phyloP scores from a whole-genome alignment of 2,888 invertebrate genomes.

The Tiliacea aurago region DNA sequence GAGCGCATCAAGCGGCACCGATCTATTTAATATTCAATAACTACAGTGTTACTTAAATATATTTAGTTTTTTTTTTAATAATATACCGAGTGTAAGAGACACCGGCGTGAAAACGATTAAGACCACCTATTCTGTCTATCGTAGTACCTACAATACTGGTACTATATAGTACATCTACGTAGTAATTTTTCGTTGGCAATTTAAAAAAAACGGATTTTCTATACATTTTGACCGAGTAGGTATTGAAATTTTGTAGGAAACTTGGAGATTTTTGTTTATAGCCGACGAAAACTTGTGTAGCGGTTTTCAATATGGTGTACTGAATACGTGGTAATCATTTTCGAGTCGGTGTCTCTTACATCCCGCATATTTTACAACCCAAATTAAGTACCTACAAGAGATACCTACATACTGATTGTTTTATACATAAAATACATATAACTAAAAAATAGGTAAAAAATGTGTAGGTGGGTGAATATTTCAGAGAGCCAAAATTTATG shows the following conservation, averaged over 20 bases:
- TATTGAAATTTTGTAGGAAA: constrained; percentile 10
- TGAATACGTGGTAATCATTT: constrained; percentile 14
- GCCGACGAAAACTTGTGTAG: constrained; percentile 8
- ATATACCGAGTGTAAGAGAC: constrained; percentile 1
- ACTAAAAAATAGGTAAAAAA: constrained; percentile 10
- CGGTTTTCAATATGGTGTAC: constrained; percentile 4
- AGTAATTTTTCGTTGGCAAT: constrained; percentile 5
- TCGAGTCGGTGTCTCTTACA: constrained; percentile 7
- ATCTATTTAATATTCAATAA: constrained; percentile 1
- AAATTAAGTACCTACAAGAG: neutral
- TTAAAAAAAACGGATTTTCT: constrained; percentile 7
- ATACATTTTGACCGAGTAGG: neutral
- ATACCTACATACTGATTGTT: too few species aligned
- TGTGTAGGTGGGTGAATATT: neutral
- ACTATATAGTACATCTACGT: neutral
- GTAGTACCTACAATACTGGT: constrained; percentile 2
- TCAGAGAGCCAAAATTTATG: too few species aligned
- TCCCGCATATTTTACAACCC: constrained; percentile 12
- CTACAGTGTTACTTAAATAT: constrained; percentile 5
- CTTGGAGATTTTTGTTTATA: constrained; percentile 9
- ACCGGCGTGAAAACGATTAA: constrained; percentile 5
- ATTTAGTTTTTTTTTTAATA: neutral
- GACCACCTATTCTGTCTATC: constrained; percentile 14
- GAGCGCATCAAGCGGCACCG: constrained; percentile 17
- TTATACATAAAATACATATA: neutral